Evolutionary conservation across 2,888 invertebrate species (phyloP), one percentile per base, ranked within the genome.

Genomic region (Thecocarcelia acutangulata): DNA sequence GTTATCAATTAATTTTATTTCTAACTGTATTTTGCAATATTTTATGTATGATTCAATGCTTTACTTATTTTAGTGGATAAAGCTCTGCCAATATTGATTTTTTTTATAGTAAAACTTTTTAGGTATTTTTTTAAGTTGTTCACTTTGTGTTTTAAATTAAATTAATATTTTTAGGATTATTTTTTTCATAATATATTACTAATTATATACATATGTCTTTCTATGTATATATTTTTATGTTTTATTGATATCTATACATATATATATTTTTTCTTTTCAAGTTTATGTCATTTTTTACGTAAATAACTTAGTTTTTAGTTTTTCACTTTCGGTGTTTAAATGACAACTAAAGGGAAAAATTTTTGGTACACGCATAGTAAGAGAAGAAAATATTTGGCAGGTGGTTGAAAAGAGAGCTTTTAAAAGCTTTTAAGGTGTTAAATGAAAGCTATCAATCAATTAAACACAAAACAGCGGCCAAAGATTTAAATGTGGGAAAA

Each of bases 291-390:
- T 42, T 48, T 58, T 58, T 59, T 40, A 82, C 50, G 21, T 13
- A 74, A 64, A 48, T 48, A 42, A 64, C 52, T 59, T 6, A 52
- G 19, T 52, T 40, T 74, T 50, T 17, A 64, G 50, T 74, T 78
- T 75, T 75, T 78, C 70, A 82, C 82, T 74, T 82, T 82, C 78
- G 78, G 70, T 82, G 78, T 78, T 82, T 78, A 70, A 52, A 75
- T 64, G 78, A 75, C 78, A 72, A 78, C 78, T 75, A 70, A 80
- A 82, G 78, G 82, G 78, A 78, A 78, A n/a, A 70, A 64, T 66
- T 70, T 74, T 82, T 64, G 59, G 70, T 59, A 63, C 69, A 70
- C 52, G 59, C 76, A 69, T 40, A 44, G 46, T 37, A 54, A 19
- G 48, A 66, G 54, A 48, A 17, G 44, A 21, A 59, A 61, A 46